Percentiles rank a stretch among this genome's conserved stretches.
These are phyloP conservation scores for Sebastes itinus DNA, from an alignment of 2,797 vertebrate genomes.

Conservation along the genomic window DNA sequence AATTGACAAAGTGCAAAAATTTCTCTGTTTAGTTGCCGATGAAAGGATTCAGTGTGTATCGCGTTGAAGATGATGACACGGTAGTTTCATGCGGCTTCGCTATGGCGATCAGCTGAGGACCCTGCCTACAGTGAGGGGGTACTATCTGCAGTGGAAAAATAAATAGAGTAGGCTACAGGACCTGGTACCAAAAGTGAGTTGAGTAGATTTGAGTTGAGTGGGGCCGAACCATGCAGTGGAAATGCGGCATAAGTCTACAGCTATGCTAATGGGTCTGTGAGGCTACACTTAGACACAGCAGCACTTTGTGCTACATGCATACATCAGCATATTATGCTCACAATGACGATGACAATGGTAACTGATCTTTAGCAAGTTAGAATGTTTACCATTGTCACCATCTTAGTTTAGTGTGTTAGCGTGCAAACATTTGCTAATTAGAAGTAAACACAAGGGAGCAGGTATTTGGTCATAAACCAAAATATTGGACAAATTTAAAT, in stretches of 20 bases:
- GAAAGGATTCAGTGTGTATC: fast-evolving
- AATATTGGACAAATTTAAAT: no score
- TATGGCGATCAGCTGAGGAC: background rate
- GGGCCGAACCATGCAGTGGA: no score
- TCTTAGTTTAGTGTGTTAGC: background rate
- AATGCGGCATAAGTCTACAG: background rate
- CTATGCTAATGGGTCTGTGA: background rate
- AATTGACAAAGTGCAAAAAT: background rate
- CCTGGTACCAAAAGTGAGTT: no score
- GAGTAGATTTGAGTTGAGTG: no score
- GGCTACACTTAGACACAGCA: background rate
- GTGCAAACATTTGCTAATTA: no score
- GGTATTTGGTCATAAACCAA: background rate
- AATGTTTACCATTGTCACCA: background rate
- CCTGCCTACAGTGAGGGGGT: background rate
- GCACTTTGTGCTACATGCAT: background rate
- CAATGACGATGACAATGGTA: background rate
- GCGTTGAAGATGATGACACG: background rate
- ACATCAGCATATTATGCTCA: background rate
- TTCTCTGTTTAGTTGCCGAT: background rate
- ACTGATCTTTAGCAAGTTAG: background rate
- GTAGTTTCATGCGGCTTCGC: background rate
- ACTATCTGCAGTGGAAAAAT: background rate
- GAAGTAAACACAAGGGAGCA: background rate
- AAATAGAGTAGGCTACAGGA: no score